These are phyloP conservation scores for Netelia virgata DNA, from an alignment of 2,888 invertebrate genomes.

Conservation along the genomic window DNA sequence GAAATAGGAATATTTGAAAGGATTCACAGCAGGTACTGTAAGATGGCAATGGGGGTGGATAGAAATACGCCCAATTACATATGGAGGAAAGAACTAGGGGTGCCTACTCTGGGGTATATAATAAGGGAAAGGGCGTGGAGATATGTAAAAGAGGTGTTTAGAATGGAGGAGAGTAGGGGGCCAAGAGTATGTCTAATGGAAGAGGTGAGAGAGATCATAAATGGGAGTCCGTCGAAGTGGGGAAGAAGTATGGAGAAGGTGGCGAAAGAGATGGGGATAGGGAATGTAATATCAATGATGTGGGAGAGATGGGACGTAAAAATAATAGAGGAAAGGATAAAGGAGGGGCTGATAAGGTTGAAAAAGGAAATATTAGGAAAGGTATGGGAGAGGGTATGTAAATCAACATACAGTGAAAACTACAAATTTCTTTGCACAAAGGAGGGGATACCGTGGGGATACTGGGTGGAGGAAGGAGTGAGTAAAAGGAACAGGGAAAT, in stretches of 20 bases:
- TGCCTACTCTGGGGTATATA: too few species aligned
- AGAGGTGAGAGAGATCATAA: too few species aligned
- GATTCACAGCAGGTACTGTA: too few species aligned
- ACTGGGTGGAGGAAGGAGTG: conserved; percentile 13
- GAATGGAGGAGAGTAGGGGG: too few species aligned
- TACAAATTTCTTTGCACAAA: conserved; percentile 14
- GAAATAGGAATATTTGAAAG: too few species aligned
- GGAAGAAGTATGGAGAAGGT: neutral
- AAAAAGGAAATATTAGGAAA: neutral
- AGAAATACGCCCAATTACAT: too few species aligned
- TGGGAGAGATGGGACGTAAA: neutral
- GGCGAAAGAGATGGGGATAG: conserved; percentile 15
- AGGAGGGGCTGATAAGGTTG: conserved; percentile 26
- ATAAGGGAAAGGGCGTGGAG: too few species aligned
- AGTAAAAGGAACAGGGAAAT: conserved; percentile 17
- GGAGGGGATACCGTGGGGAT: conserved; percentile 8
- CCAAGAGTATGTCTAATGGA: too few species aligned
- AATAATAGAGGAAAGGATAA: conserved; percentile 8
- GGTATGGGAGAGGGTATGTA: neutral
- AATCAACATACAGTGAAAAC: conserved; percentile 31
- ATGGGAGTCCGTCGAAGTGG: too few species aligned
- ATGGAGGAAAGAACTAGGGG: too few species aligned
- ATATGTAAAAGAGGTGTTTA: too few species aligned
- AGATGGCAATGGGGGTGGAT: too few species aligned
- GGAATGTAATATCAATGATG: conserved; percentile 12